Conservation (phyloP, 2,888 invertebrate genomes). For the Eristalinus sepulchralis region DNA sequence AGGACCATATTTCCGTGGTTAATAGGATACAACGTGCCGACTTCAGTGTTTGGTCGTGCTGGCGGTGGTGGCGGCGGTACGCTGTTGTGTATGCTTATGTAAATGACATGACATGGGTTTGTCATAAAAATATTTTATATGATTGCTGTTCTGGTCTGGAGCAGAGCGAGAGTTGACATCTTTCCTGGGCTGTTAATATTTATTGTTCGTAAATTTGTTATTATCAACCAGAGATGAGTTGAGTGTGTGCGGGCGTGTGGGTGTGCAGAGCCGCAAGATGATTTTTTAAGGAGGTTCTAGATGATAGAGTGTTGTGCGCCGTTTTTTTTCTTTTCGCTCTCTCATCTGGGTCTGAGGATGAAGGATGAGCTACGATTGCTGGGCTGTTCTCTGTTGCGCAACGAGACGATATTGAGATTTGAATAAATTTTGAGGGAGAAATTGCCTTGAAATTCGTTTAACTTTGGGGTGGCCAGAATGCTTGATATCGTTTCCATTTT, state of each 20-base stretch:
- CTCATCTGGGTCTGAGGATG: neutral
- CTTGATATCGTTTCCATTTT: conserved; percentile 3
- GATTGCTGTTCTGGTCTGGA: conserved; percentile 32
- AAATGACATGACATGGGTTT: conserved; percentile 67
- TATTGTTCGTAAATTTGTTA: conserved; percentile 70
- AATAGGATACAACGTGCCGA: conserved; percentile 55
- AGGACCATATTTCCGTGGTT: conserved; percentile 47
- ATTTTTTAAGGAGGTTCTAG: conserved; percentile 60
- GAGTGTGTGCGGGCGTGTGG: conserved; percentile 24
- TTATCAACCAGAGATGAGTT: conserved; percentile 48
- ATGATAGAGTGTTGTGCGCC: conserved; percentile 33
- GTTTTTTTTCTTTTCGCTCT: neutral
- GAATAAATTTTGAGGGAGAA: conserved; percentile 39
- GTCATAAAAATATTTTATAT: conserved; percentile 67
- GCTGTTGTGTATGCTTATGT: conserved; percentile 43
- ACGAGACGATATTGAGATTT: conserved; percentile 43
- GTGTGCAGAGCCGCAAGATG: conserved; percentile 43
- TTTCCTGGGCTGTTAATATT: conserved; percentile 65
- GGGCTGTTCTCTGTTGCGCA: neutral
- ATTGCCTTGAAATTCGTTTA: conserved; percentile 32
- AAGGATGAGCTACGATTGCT: conserved; percentile 39
- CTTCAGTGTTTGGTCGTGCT: conserved; percentile 2
- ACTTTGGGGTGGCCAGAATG: conserved; percentile 21
- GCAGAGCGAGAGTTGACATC: conserved; percentile 41
- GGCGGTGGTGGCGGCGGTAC: neutral